A percentile compares a stretch with the other conserved stretches of the same genome.
Evolutionary conservation across 2,888 invertebrate species (phyloP).

Genomic region (Hyposoter dolosus): DNA sequence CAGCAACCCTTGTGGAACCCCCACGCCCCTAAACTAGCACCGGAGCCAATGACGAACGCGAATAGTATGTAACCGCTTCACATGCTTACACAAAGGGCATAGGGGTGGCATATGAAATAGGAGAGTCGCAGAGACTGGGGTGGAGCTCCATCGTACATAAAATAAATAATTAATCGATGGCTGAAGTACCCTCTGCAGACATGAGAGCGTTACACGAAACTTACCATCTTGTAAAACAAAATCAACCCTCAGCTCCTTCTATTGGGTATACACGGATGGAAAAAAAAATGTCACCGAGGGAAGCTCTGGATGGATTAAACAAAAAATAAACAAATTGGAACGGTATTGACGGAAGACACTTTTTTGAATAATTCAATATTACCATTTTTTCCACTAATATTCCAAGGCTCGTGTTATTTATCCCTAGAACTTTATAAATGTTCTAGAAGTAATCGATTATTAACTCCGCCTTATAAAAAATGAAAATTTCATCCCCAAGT

Average conservation of each 20-base stretch:
- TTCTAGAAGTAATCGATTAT: too few species aligned
- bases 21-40: slow-evolving; percentile 34
- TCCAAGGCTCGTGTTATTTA: too few species aligned
- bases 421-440: too few species aligned
- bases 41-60: slow-evolving; percentile 77
- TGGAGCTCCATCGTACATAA: neutral
- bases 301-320: too few species aligned
- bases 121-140: neutral
- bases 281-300: neutral
- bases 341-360: too few species aligned
- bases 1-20: slow-evolving; percentile 38
- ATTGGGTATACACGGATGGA: neutral
- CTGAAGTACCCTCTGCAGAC: neutral
- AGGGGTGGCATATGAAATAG: neutral
- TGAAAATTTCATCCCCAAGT: too few species aligned
- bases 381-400: too few species aligned
- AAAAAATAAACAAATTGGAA: too few species aligned
- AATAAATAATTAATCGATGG: slow-evolving; percentile 62
- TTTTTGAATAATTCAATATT: too few species aligned
- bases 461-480: too few species aligned
- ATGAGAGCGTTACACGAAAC: slow-evolving; percentile 12
- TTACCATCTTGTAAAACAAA: slow-evolving; percentile 4
- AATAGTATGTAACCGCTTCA: slow-evolving; percentile 33
- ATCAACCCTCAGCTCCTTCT: neutral
- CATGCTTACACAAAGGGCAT: neutral